A percentile compares a stretch with the other conserved stretches of the same genome.
Evolutionary conservation across 2,797 vertebrate genomes (phyloP).

Genomic region (Oophaga sylvatica): DNA sequence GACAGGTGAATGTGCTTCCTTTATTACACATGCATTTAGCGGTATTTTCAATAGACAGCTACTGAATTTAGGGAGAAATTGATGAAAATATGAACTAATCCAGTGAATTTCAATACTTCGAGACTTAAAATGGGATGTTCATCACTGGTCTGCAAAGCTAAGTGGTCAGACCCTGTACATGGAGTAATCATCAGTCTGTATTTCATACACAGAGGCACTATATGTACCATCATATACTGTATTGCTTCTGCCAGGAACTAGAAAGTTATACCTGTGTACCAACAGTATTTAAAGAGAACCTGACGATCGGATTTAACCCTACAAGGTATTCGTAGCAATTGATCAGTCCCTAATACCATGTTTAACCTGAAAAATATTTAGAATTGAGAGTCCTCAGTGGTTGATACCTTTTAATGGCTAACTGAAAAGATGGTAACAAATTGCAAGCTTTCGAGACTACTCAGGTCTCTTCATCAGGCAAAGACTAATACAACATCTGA

Average conservation of each 20-base stretch:
- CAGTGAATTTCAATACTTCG: background rate
- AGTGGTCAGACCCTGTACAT: background rate
- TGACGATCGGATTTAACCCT: too few relatives aligned
- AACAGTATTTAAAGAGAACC: too few relatives aligned
- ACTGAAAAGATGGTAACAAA: too few relatives aligned
- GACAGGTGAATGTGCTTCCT: background rate
- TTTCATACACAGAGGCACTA: background rate
- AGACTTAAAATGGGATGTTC: background rate
- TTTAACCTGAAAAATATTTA: too few relatives aligned
- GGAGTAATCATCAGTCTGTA: background rate
- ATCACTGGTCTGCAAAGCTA: background rate
- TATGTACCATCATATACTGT: too few relatives aligned
- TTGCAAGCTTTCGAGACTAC: too few relatives aligned
- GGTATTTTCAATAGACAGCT: background rate
- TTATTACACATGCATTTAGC: background rate
- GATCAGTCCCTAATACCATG: too few relatives aligned
- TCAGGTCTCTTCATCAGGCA: too few relatives aligned
- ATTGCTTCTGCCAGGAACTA: background rate
- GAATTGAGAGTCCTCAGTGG: too few relatives aligned
- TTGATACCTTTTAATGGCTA: too few relatives aligned
- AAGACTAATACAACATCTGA: too few relatives aligned
- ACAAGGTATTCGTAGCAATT: too few relatives aligned
- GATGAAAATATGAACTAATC: background rate
- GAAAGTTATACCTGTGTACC: background rate
- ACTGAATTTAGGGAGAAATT: background rate